Evolutionary conservation across 2,113 vertebrate species (phyloP).

Genomic region (Procavia capensis): DNA sequence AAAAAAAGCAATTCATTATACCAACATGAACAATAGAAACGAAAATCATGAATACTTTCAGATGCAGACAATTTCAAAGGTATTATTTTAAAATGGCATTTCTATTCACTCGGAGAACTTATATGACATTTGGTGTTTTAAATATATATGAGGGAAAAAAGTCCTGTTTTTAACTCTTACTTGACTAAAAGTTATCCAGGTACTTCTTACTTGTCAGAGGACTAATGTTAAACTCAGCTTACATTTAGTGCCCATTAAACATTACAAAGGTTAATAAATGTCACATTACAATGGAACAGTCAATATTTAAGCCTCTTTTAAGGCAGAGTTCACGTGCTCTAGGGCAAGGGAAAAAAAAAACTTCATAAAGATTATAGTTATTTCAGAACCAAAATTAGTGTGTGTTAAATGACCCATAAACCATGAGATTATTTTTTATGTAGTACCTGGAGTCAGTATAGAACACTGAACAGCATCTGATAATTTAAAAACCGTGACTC

Average conservation of each 20-base stretch:
- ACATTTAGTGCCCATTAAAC: conserved; percentile 16
- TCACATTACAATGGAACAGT: conserved; percentile 48
- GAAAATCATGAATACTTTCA: neutral
- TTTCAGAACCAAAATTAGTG: conserved; percentile 33
- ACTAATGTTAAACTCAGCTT: conserved; percentile 27
- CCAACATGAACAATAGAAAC: neutral
- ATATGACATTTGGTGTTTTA: neutral
- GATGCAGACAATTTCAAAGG: neutral
- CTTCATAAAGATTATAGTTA: conserved; percentile 75
- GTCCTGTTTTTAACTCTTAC: conserved; percentile 35
- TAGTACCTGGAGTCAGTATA: neutral
- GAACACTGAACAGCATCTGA: neutral
- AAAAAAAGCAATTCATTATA: neutral
- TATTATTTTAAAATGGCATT: neutral
- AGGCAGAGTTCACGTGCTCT: conserved; percentile 57
- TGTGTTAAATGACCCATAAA: conserved; percentile 43
- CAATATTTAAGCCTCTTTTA: conserved; percentile 73
- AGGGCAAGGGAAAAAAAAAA: conserved; percentile 52
- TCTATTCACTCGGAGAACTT: neutral
- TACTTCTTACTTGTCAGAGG: conserved; percentile 37
- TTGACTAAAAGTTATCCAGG: neutral
- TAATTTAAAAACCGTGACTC: neutral
- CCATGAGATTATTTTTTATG: conserved; percentile 22
- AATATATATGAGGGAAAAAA: neutral
- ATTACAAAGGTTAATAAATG: conserved; percentile 68